Evolutionary conservation across 2,113 vertebrate species (phyloP), one percentile per base, ranked within the genome.

Genomic region (Antennarius striatus): DNA sequence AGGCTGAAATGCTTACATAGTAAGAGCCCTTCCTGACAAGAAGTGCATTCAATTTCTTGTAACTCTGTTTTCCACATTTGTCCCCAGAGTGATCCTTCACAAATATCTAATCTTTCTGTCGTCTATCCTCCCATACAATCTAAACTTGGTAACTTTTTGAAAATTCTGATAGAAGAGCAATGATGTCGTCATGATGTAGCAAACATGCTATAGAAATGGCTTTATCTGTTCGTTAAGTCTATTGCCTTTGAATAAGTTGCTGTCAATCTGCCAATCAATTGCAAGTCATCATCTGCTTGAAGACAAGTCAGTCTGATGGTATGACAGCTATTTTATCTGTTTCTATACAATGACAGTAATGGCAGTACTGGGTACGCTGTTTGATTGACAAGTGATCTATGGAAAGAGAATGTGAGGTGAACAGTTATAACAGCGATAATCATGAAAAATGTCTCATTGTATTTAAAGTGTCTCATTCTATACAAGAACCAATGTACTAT

Each of bases 321-420:
- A 12, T 75, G 84, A 79, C 77, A 75, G 65, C 53, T 58, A 61
- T 53, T 71, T 81, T 73, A 82, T 82, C 56, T 77, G 53, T 67
- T 70, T 64, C 52, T 30, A 63, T 1, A 43, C 42, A 43, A 12
- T 6, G 68, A 71, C 71, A 56, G 80, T 64, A 62, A 83, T 61
- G 64, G 55, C 46, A 61, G 60, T 4, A 43, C 43, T 47, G 53
- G 42, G 12, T 40, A 42, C 62, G 45, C 30, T 29, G 62, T 65
- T 75, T 76, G 79, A 70, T 62, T 78, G 81, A 73, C 70, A 70
- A 49, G 49, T 51, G 43, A 68, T 72, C 43, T 56, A 69, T 69
- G 63, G 69, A 42, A 71, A 62, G 62, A 46, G 58, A 57, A 54
- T 17, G 32, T 50, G 42, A 22, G 22, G 49, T 58, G 65, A 73